Evolutionary conservation across 2,888 invertebrate species (phyloP), one percentile per base, ranked within the genome.

Genomic region (Ophion ellenae): DNA sequence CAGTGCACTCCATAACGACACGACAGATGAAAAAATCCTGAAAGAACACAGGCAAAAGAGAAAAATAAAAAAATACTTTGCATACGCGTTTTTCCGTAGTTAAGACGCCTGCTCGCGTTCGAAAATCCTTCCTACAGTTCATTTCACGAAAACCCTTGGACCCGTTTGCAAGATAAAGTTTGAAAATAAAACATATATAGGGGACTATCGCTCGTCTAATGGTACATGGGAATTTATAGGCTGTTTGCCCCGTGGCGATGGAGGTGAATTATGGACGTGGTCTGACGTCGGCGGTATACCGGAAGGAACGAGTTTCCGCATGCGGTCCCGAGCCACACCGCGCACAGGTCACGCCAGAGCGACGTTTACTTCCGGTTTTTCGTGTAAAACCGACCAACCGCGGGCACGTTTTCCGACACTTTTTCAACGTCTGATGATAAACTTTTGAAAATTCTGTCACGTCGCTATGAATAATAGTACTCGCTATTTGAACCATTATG

Each of bases 331-430:
- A 69, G 45, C 63, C 57, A 47, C 70, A 32, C 53, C 64, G 66
- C 36, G 66, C 73, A 69, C 76, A 61, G 85, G 88, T 89, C 87
- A 88, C 86, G 87, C 88, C 83, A 87, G 80, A 86, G 76, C 83
- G 86, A 77, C 86, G 83, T 81, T 87, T 85, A 83, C 88, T 86
- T 89, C 87, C 87, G 88, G 86, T 87, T 87, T 89, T 89, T 87
- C 83, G 80, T 80, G 78, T 77, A 73, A 73, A 81, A 71, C 77
- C 80, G 82, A 80, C 45, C 76, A 36, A 73, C 61, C 73, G 85
- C 63, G 82, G n/a, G 75, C 70, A 67, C 53, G 53, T 14, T 53
- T 76, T 67, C 71, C 71, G 74, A 61, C 57, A 64, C 28, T 63
- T 57, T 76, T 81, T 86, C 64, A 70, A 79, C 74, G 40, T 70